phyloP scores from a whole-genome alignment of 2,888 invertebrate genomes.

The Orthosia gothica region DNA sequence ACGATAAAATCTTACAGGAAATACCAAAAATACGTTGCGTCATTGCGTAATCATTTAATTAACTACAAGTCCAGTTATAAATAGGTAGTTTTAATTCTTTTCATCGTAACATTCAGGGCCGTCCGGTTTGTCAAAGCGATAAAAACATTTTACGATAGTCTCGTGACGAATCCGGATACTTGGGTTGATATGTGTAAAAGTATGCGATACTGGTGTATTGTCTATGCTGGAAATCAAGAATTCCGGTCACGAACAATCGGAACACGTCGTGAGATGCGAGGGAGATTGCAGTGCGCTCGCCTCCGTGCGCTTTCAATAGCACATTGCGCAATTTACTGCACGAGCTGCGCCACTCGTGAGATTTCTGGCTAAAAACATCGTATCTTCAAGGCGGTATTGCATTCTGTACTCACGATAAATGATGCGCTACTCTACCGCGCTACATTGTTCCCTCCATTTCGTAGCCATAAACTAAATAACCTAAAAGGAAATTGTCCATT shows the following conservation, averaged over 20 bases:
- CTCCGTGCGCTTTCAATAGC: conserved; percentile 83
- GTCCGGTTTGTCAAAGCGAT: conserved; percentile 19
- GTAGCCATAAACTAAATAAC: conserved; percentile 40
- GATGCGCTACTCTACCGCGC: conserved; percentile 65
- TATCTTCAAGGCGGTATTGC: conserved; percentile 82
- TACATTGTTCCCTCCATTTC: conserved; percentile 26
- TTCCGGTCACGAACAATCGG: conserved; percentile 84
- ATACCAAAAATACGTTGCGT: conserved; percentile 18
- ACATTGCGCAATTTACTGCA: conserved; percentile 88
- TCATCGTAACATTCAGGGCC: conserved; percentile 48
- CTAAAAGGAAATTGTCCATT: conserved; percentile 50
- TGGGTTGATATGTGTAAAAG: conserved; percentile 35
- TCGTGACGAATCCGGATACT: conserved; percentile 28
- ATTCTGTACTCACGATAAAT: conserved; percentile 82
- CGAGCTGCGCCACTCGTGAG: conserved; percentile 82
- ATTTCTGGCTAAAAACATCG: conserved; percentile 76
- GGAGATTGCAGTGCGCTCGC: conserved; percentile 80
- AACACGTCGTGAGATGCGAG: conserved; percentile 83
- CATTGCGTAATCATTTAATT: conserved; percentile 29
- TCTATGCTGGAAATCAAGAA: conserved; percentile 73
- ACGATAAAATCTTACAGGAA: conserved; percentile 41
- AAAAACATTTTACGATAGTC: conserved; percentile 19
- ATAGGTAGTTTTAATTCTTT: conserved; percentile 32
- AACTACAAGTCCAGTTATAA: conserved; percentile 20
- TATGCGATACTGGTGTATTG: conserved; percentile 54